Percentiles rank a stretch among this genome's conserved stretches.
These are phyloP conservation scores for Aplochiton taeniatus DNA, from an alignment of 2,797 vertebrate species.

Conservation along the genomic window DNA sequence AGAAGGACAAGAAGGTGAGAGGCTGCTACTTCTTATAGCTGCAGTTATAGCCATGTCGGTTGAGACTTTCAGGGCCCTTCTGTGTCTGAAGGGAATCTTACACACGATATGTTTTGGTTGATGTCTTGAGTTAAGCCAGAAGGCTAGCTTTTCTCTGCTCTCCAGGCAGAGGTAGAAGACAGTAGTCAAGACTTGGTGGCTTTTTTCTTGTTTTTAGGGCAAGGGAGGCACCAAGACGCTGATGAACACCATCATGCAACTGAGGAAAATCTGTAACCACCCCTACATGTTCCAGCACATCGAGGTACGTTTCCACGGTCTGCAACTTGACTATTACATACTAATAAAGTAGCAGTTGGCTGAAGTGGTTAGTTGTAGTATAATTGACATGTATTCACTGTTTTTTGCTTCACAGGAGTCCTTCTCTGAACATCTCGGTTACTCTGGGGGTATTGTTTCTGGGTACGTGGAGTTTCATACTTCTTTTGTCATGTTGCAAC, in stretches of 20 bases:
- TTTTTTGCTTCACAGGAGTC: slow-evolving; percentile 81
- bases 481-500: no score
- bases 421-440: slow-evolving; percentile 95
- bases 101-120: no score
- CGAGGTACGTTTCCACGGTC: slow-evolving; percentile 58
- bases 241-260: slow-evolving; percentile 99
- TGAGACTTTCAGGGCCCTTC: background rate
- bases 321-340: no score
- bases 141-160: no score
- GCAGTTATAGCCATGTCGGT: no score
- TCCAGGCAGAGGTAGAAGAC: background rate
- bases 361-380: background rate
- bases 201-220: slow-evolving; percentile 72
- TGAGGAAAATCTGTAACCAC: slow-evolving; percentile 97
- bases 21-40: background rate
- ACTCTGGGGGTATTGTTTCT: slow-evolving; percentile 88
- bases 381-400: fast-evolving
- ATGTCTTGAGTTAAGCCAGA: no score
- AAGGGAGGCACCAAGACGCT: slow-evolving; percentile 97
- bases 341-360: background rate
- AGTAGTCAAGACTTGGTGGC: background rate
- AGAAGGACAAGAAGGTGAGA: slow-evolving; percentile 88
- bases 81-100: no score
- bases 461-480: slow-evolving; percentile 75
- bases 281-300: slow-evolving; percentile 99